phyloP scores from a whole-genome alignment of 1,140 invertebrate species.

The Dreissena polymorpha region DNA sequence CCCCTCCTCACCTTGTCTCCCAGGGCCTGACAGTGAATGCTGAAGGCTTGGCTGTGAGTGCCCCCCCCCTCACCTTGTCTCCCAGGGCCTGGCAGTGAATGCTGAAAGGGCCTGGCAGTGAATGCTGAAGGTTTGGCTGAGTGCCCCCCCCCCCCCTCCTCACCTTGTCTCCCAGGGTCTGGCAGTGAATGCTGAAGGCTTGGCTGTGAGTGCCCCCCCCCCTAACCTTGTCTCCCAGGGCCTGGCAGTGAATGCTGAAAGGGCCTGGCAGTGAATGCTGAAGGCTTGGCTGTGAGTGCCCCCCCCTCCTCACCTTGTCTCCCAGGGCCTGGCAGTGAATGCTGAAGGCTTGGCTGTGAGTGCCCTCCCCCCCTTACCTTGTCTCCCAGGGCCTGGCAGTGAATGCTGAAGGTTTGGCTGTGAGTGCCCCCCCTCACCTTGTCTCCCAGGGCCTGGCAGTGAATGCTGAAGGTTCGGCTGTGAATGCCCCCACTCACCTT shows the following conservation, averaged over 20 bases:
- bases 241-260: conserved; percentile 90
- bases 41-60: conserved; percentile 98
- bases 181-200: conserved; percentile 94
- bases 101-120: conserved; percentile 98
- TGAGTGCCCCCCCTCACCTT: conserved; percentile 97
- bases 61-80: no score
- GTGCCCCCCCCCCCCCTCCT: no score
- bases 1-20: no score
- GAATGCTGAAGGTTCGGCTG: conserved; percentile 98
- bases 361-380: no score
- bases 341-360: conserved; percentile 98
- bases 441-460: conserved; percentile 83
- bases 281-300: conserved; percentile 98
- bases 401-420: conserved; percentile 98
- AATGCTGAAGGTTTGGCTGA: conserved; percentile 99
- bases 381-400: conserved; percentile 83
- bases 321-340: conserved; percentile 85
- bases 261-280: conserved; percentile 98
- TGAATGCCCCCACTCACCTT: conserved; percentile 99
- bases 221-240: no score
- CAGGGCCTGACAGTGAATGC: conserved; percentile 87
- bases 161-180: conserved; percentile 84
- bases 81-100: conserved; percentile 85
- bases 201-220: conserved; percentile 97
- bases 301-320: no score